Conservation (phyloP, 2,797 vertebrate genomes). For the Brotula barbata region DNA sequence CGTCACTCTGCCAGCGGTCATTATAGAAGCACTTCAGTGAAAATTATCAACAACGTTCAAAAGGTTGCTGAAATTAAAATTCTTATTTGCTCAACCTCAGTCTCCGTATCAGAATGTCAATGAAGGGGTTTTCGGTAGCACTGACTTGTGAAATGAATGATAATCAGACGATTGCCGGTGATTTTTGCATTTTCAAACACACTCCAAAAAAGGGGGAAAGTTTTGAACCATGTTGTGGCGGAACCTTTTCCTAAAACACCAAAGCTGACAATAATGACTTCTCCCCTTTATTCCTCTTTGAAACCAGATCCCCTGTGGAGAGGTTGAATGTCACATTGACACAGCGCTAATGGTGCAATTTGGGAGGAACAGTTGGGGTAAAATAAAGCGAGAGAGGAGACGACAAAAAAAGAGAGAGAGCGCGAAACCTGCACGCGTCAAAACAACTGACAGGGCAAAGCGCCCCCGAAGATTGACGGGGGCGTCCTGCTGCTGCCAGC, state of each 20-base stretch:
- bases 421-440: slow-evolving; percentile 13
- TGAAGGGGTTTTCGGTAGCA: neutral
- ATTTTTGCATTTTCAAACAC: too few species aligned
- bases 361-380: slow-evolving; percentile 1
- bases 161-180: too few species aligned
- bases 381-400: neutral
- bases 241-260: neutral
- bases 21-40: too few species aligned
- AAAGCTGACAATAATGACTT: neutral
- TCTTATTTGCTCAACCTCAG: neutral
- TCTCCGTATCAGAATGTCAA: neutral
- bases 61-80: too few species aligned
- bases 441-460: slow-evolving; percentile 23
- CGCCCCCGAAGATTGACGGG: slow-evolving; percentile 40
- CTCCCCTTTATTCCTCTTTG: neutral
- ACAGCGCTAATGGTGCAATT: slow-evolving; percentile 13
- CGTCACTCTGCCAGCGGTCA: too few species aligned
- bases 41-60: too few species aligned
- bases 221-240: too few species aligned
- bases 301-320: neutral
- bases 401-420: neutral
- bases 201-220: too few species aligned
- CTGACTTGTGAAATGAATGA: neutral
- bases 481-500: slow-evolving; percentile 20
- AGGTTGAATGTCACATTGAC: neutral